A percentile compares a stretch with the other conserved stretches of the same genome.
These are phyloP conservation scores for Zaprionus vittiger DNA, from an alignment of 1,140 invertebrate species.

Conservation along the genomic window DNA sequence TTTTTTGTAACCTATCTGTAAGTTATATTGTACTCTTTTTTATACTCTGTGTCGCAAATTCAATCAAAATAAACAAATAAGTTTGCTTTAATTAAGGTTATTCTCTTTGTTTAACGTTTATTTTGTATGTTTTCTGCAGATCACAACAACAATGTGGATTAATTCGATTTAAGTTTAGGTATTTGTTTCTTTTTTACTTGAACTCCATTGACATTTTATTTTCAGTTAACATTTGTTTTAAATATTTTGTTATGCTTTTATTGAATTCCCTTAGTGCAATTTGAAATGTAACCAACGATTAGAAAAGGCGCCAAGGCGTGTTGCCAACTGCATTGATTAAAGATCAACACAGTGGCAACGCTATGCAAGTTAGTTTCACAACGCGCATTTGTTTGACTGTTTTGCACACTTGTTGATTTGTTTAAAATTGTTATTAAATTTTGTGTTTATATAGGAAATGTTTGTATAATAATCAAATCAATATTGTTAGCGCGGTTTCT, in stretches of 20 bases:
- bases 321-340: slow-evolving; percentile 13
- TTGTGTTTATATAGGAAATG: neutral
- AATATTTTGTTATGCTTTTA: slow-evolving; percentile 3
- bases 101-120: slow-evolving; percentile 71
- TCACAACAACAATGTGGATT: slow-evolving; percentile 82
- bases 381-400: neutral
- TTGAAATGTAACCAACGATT: neutral
- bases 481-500: neutral
- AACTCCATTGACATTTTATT: slow-evolving; percentile 54
- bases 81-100: slow-evolving; percentile 21
- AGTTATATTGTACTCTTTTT: slow-evolving; percentile 16
- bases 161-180: slow-evolving; percentile 44
- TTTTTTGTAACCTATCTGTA: slow-evolving; percentile 15
- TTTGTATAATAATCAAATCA: neutral
- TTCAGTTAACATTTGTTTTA: slow-evolving; percentile 22
- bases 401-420: slow-evolving; percentile 3
- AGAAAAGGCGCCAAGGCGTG: neutral
- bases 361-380: neutral
- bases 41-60: slow-evolving; percentile 17
- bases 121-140: slow-evolving; percentile 64
- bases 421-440: slow-evolving; percentile 4
- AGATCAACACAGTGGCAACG: slow-evolving; percentile 1
- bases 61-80: slow-evolving; percentile 30
- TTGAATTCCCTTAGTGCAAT: slow-evolving; percentile 4
- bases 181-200: slow-evolving; percentile 39